Percentiles rank a stretch among this genome's conserved stretches.
phyloP scores from a whole-genome alignment of 2,888 invertebrate species.

The Hydrotaea cyrtoneurina region DNA sequence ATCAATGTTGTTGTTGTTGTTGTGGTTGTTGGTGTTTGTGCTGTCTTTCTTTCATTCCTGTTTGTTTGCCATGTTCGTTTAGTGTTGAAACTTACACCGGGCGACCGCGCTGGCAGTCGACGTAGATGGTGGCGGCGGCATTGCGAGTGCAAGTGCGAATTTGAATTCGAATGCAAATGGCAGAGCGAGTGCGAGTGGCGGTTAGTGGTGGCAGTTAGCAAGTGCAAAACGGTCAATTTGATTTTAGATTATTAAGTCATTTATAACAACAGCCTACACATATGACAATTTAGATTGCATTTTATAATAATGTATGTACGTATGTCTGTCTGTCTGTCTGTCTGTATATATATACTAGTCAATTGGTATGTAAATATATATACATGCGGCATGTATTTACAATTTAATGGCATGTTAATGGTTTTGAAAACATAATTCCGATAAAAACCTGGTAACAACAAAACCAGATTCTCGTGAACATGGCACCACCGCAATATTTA shows the following conservation, averaged over 20 bases:
- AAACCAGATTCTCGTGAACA: constrained; percentile 28
- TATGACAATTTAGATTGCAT: constrained; percentile 64
- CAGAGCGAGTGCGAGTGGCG: constrained; percentile 32
- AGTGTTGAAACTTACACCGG: constrained; percentile 13
- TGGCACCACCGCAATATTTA: neutral
- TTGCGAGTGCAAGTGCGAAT: neutral
- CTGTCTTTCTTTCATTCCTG: neutral
- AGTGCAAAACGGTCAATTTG: constrained; percentile 68
- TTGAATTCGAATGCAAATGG: constrained; percentile 31
- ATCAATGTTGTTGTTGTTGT: constrained; percentile 34
- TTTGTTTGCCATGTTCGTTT: constrained; percentile 3
- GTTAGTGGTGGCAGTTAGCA: constrained; percentile 58
- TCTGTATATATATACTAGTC: neutral
- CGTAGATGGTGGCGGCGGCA: neutral
- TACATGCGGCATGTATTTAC: constrained; percentile 34
- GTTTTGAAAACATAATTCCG: constrained; percentile 55
- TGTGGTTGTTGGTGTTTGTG: neutral
- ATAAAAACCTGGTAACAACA: constrained; percentile 40
- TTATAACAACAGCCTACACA: constrained; percentile 67
- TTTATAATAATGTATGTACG: constrained; percentile 32
- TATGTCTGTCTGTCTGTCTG: neutral
- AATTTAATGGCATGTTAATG: constrained; percentile 63
- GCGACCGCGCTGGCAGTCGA: no score
- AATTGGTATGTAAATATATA: neutral
- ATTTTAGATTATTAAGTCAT: constrained; percentile 68